Conservation (phyloP, 2,113 vertebrate genomes). For the Melospiza georgiana region DNA sequence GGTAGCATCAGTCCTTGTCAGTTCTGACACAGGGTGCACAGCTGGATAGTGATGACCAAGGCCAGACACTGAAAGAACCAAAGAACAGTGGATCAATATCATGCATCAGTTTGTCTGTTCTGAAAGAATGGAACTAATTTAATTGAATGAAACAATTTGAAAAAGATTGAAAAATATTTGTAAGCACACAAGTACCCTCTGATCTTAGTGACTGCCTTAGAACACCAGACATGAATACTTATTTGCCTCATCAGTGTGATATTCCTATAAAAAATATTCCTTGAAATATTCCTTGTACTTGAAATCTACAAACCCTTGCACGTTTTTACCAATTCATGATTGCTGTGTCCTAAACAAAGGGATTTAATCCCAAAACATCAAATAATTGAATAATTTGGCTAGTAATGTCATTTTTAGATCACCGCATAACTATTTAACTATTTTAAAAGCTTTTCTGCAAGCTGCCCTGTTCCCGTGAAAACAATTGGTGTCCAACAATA, state of each 20-base stretch:
- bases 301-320: not conserved
- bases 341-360: not conserved
- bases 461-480: not conserved
- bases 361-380: not conserved
- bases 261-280: not conserved
- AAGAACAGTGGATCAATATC: not conserved
- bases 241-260: not conserved
- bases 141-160: not conserved
- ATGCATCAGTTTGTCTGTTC: not conserved
- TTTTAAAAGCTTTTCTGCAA: not conserved
- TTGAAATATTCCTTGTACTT: not conserved
- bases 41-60: not conserved
- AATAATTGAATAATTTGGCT: not conserved
- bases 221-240: not conserved
- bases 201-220: not conserved
- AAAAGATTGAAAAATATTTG: not conserved
- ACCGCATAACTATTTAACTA: not conserved
- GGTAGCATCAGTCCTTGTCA: not conserved
- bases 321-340: too few species aligned
- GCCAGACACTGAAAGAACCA: not conserved
- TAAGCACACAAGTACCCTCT: not conserved
- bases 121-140: not conserved
- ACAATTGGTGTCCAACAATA: not conserved
- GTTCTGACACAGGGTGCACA: accelerated
- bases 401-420: not conserved